phyloP scores from a whole-genome alignment of 2,113 vertebrate genomes.

The Misgurnus anguillicaudatus region DNA sequence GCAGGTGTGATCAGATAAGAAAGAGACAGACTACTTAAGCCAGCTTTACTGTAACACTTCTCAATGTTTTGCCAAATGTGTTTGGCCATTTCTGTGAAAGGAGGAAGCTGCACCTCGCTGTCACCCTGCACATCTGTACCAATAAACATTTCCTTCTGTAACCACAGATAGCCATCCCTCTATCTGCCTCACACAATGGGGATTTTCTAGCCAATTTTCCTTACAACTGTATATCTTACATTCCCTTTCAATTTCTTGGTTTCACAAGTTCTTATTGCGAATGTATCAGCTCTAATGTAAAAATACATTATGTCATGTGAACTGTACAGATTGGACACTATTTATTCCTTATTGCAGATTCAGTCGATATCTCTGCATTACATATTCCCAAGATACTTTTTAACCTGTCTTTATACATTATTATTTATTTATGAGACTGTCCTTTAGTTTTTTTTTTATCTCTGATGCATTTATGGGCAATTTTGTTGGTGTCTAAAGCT shows the following conservation, averaged over 20 bases:
- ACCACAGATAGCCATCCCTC: conserved; percentile 18
- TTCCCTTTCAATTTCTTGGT: background rate
- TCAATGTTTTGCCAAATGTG: background rate
- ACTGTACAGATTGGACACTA: background rate
- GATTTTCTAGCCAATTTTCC: conserved; percentile 48
- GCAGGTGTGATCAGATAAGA: background rate
- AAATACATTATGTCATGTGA: too few species aligned
- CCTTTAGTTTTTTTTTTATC: too few species aligned
- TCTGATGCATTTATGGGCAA: too few species aligned
- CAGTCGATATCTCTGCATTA: background rate
- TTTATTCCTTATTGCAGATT: background rate
- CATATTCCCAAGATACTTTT: too few species aligned
- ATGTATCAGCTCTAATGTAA: background rate
- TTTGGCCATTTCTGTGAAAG: conserved; percentile 34
- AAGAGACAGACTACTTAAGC: background rate
- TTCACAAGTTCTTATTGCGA: background rate
- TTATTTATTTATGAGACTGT: too few species aligned
- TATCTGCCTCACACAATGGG: conserved; percentile 34
- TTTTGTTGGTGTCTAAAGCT: too few species aligned
- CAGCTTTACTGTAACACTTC: too few species aligned
- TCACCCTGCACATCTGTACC: conserved; percentile 48
- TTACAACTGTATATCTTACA: background rate
- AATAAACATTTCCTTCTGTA: conserved; percentile 51
- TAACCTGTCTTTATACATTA: too few species aligned
- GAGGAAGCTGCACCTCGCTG: conserved; percentile 38